Evolutionary conservation across 1,140 invertebrate species (phyloP), one percentile per base, ranked within the genome.

Genomic region (Nasonia giraulti): DNA sequence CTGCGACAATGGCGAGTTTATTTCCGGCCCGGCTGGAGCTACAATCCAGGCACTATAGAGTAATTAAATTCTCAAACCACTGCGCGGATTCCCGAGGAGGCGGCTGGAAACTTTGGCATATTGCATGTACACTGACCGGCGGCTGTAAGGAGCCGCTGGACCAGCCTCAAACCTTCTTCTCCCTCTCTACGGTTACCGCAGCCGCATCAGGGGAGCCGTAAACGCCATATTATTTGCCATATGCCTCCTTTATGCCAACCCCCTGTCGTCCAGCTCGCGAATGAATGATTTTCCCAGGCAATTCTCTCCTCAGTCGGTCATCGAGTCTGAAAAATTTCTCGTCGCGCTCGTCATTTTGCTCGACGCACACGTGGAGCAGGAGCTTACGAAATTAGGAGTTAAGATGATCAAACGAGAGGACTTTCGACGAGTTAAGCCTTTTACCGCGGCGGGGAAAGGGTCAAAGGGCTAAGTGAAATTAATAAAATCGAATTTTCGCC

Each of bases 11-110:
- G 91, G 92, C 90, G 91, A 93, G 92, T 93, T 93, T 92, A 93
- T 93, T 93, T 93, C 92, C 92, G 92, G 91, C 89, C 90, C 91
- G 92, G 91, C 92, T 93, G 91, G 91, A 91, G 90, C 90, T 92
- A 92, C 92, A 93, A 93, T 92, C 91, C 92, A 92, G 91, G 91
- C 92, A 92, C 92, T 92, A 92, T 92, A 92, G 88, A 91, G 92
- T 93, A 93, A 93, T 93, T 93, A 93, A 93, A 93, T 93, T 93
- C 91, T 91, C 92, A 93, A 92, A 92, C 90, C 92, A 91, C 90
- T 86, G 83, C 86, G 82, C 80, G 87, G 86, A 88, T 81, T 40
- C 66, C 33, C 5, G 73, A 69, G 83, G 69, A 81, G 75, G 78
- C 40, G 62, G 85, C 84, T 87, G 55, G 86, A 89, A 92, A 90